Percentiles rank a stretch among this genome's conserved stretches.
Evolutionary conservation across 2,113 vertebrate genomes (phyloP).

Genomic region (Hemiscyllium ocellatum): DNA sequence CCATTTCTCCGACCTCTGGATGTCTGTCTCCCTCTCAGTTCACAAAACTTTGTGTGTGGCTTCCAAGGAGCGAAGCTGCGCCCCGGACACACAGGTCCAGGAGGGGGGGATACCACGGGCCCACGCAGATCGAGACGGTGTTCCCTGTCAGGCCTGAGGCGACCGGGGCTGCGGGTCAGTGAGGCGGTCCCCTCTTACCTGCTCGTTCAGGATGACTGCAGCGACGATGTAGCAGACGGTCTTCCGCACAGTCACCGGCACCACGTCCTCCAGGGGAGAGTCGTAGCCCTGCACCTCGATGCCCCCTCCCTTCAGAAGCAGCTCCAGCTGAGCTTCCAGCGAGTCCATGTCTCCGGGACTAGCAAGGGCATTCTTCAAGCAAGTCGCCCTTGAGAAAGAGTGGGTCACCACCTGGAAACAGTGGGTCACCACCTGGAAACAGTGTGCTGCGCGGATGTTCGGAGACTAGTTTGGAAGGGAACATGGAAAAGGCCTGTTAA

Average conservation of each 20-base stretch:
- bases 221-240: constrained; percentile 31
- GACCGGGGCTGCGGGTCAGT: background rate
- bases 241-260: constrained; percentile 24
- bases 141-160: background rate
- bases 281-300: background rate
- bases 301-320: constrained; percentile 19
- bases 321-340: constrained; percentile 13
- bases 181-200: background rate
- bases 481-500: background rate
- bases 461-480: background rate
- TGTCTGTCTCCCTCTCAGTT: too few species aligned
- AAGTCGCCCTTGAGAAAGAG: background rate
- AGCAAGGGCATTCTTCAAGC: background rate
- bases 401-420: background rate
- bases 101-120: too few species aligned
- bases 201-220: constrained; percentile 25
- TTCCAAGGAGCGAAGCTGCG: too few species aligned
- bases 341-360: background rate
- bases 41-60: too few species aligned
- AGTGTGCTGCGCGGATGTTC: background rate
- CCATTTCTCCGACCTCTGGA: too few species aligned
- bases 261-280: background rate
- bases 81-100: background rate
- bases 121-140: background rate
- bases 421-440: background rate